Base-by-base conservation (phyloP, 2,888 invertebrate genomes). In the Psylliodes chrysocephalus region DNA sequence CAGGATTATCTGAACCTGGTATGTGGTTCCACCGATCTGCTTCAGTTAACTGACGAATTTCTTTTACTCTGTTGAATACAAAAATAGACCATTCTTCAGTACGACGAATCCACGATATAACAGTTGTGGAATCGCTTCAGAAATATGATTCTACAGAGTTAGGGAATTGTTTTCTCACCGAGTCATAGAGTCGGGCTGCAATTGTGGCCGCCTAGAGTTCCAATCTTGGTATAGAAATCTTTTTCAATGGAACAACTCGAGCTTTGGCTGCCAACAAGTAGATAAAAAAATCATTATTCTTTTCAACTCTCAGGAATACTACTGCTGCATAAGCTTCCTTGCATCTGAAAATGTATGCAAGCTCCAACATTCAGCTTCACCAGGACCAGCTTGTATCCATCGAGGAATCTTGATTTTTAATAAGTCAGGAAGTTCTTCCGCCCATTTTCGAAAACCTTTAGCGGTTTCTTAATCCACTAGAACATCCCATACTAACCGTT, bases 1-100 rank as follows among this genome's bases (percentile, higher is more conserved):
- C 78, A 5, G 77, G 75, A 59, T 80, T 79, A 0, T 57, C 10
- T 0, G 6, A 6, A 1, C 78, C 77, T 5, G 79, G 78, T 1
- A 79, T 56, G 63, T 75, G 73, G 15, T 64, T 35, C 78, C 78
- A 79, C 0, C 53, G 15, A 1, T 66, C 54, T 1, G 47, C 15
- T 0, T 60, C 4, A 5, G 75, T 67, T 30, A 73, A 44, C n/a
- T 55, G 68, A n/a, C n/a, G n/a, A 19, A 78, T 77, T 64, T 77
- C 78, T 52, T 64, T 49, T 0, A 76, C 70, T 19, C 75, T 46
- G 62, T 79, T 79, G 42, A 62, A 69, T 1, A 77, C 75, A 57
- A 77, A 77, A 12, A 63, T 67, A 5, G 59, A 62, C 73, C 76
- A 78, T 14, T 66, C 62, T 19, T 72, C 72, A 19, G 57, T 60